phyloP scores from a whole-genome alignment of 2,113 vertebrate genomes.

The Gymnorhina tibicen region DNA sequence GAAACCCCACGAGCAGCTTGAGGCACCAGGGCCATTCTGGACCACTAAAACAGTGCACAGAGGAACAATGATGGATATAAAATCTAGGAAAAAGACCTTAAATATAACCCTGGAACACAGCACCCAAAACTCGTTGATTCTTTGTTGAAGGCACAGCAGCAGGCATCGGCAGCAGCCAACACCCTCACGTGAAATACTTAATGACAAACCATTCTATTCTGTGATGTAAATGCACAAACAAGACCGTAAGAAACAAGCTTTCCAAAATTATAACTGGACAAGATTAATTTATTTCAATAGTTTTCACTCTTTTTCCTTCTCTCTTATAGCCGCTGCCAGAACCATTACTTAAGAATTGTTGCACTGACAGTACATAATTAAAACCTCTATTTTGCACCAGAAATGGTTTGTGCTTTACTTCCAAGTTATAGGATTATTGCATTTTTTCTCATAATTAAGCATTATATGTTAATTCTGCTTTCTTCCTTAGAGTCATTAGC shows the following conservation, averaged over 20 bases:
- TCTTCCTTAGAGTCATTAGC: constrained; percentile 48
- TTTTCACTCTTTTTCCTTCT: not conserved
- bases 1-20: not conserved
- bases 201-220: not conserved
- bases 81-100: not conserved
- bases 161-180: not conserved
- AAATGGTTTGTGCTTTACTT: constrained; percentile 43
- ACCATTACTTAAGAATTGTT: constrained; percentile 10
- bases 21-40: not conserved
- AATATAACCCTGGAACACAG: not conserved
- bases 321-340: not conserved
- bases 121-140: not conserved
- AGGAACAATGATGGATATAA: not conserved
- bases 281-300: not conserved
- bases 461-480: constrained; percentile 61
- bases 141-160: not conserved
- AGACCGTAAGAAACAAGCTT: not conserved
- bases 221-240: not conserved
- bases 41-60: not conserved
- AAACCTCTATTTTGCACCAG: constrained; percentile 1
- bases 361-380: constrained; percentile 31
- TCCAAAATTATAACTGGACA: not conserved
- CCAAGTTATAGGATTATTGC: constrained; percentile 54
- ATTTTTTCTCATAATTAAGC: constrained; percentile 58
- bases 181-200: not conserved